A percentile compares a stretch with the other conserved stretches of the same genome.
These are phyloP conservation scores for Tamandua tetradactyla DNA, from an alignment of 2,797 vertebrate genomes.

Conservation along the genomic window DNA sequence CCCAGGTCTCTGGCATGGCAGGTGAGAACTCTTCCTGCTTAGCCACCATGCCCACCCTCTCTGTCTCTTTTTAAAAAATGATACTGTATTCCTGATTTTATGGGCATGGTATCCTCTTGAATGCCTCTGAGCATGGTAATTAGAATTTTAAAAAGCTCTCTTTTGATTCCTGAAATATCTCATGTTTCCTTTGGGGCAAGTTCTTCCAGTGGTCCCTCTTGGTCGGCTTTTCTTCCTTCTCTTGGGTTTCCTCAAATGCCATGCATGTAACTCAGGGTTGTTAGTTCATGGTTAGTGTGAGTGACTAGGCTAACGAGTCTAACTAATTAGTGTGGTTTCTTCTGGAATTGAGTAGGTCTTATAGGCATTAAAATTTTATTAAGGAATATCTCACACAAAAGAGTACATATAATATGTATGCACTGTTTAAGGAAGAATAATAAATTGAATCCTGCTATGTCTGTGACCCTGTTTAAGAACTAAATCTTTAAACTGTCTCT, in stretches of 20 bases:
- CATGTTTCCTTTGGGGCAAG: background rate
- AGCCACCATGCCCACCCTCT: background rate
- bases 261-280: background rate
- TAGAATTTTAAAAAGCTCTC: slow-evolving; percentile 16
- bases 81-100: background rate
- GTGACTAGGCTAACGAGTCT: background rate
- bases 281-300: slow-evolving; percentile 4
- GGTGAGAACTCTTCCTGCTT: no score
- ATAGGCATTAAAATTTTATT: slow-evolving; percentile 27
- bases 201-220: background rate
- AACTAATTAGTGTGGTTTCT: slow-evolving; percentile 24
- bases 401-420: background rate
- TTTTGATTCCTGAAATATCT: slow-evolving; percentile 48
- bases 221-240: background rate
- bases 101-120: background rate
- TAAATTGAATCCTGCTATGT: background rate
- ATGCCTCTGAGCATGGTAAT: slow-evolving; percentile 4
- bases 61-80: background rate
- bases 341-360: slow-evolving; percentile 3
- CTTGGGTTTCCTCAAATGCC: background rate
- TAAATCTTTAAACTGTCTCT: slow-evolving; percentile 3
- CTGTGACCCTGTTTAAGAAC: slow-evolving; percentile 18
- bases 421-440: background rate
- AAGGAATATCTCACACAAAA: background rate
- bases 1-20: no score